A percentile compares a stretch with the other conserved stretches of the same genome.
These are phyloP conservation scores for Lamprologus callipterus DNA, from an alignment of 2,113 vertebrate species.

Conservation along the genomic window DNA sequence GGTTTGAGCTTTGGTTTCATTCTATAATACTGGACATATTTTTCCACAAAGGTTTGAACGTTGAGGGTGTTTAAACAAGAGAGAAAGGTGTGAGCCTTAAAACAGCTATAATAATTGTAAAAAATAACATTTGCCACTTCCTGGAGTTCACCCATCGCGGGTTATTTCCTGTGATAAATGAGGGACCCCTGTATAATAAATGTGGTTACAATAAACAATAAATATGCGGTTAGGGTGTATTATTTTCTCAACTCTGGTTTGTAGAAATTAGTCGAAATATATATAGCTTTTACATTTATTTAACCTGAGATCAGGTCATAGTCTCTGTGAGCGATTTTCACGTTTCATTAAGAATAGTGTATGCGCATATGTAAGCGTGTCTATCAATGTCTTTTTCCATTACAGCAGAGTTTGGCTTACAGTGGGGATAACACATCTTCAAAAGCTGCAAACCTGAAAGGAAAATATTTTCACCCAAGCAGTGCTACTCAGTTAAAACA, in stretches of 20 bases:
- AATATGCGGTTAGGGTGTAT: accelerated
- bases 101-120: background rate
- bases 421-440: background rate
- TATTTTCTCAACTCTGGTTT: background rate
- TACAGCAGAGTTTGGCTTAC: constrained; percentile 1
- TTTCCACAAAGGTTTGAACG: background rate
- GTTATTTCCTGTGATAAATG: background rate
- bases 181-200: background rate
- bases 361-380: background rate
- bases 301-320: background rate
- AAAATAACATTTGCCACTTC: background rate
- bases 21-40: background rate
- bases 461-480: constrained; percentile 43
- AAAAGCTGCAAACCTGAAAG: constrained; percentile 36
- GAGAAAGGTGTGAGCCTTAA: background rate
- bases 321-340: background rate
- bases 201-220: background rate
- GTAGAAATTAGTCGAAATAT: background rate
- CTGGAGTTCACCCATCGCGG: accelerated
- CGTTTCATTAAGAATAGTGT: background rate
- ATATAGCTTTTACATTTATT: background rate
- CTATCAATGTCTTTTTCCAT: constrained; percentile 39
- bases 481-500: background rate
- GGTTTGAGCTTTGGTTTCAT: background rate
- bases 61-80: background rate